Percentiles rank a stretch among this genome's conserved stretches.
phyloP scores from a whole-genome alignment of 1,140 invertebrate genomes.

The Drosophila pallidifrons region DNA sequence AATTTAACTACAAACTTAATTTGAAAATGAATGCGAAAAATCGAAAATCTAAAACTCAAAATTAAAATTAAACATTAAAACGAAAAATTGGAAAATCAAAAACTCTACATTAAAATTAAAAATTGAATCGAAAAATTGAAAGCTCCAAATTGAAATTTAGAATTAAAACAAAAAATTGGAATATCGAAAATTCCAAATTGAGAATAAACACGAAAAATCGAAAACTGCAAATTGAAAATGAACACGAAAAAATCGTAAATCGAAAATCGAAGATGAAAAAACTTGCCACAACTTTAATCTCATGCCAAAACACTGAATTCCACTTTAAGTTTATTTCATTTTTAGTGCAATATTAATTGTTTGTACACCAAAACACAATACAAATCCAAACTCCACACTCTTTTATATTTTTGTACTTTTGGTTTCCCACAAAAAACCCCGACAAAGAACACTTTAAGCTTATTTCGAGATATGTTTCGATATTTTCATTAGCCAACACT shows the following conservation, averaged over 20 bases:
- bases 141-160: background rate
- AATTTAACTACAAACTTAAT: conserved; percentile 12
- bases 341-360: conserved; percentile 77
- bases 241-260: no score
- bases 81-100: background rate
- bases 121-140: background rate
- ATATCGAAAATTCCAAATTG: no score
- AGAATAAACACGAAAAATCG: no score
- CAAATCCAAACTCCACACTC: conserved; percentile 11
- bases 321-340: conserved; percentile 41
- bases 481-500: conserved; percentile 36
- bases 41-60: background rate
- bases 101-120: background rate
- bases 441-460: conserved; percentile 15
- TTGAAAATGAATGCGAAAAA: background rate
- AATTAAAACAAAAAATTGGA: no score
- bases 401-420: background rate
- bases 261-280: conserved; percentile 3
- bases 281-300: conserved; percentile 6
- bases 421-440: conserved; percentile 6
- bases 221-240: no score
- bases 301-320: conserved; percentile 8
- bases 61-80: background rate
- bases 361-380: conserved; percentile 22
- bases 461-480: conserved; percentile 16